phyloP scores from a whole-genome alignment of 2,113 vertebrate genomes.

The Philantomba maxwellii region DNA sequence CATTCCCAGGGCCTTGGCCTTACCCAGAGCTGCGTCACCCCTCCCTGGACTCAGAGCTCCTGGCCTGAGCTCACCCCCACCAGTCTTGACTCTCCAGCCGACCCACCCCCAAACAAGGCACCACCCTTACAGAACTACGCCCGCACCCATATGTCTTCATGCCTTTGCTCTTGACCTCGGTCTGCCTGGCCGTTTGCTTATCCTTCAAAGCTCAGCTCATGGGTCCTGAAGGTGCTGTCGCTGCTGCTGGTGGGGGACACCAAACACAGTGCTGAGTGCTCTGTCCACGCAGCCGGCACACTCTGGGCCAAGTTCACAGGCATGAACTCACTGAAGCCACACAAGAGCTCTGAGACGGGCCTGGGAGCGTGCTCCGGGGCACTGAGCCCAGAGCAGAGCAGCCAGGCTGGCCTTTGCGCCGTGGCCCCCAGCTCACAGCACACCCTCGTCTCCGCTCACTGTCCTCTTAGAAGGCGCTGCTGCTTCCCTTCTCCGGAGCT shows the following conservation, averaged over 20 bases:
- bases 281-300: rapidly evolving
- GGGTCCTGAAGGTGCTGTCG: neutral
- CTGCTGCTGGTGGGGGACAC: neutral
- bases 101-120: neutral
- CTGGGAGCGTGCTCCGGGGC: rapidly evolving
- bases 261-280: neutral
- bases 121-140: rapidly evolving
- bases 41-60: neutral
- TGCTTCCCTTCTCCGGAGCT: neutral
- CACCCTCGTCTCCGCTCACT: too few relatives aligned
- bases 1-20: neutral
- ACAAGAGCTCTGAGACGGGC: rapidly evolving
- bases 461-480: neutral
- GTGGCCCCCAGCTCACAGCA: rapidly evolving
- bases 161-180: neutral
- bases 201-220: neutral
- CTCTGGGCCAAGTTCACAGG: neutral
- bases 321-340: neutral
- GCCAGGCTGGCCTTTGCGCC: rapidly evolving
- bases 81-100: neutral
- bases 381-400: rapidly evolving
- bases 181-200: neutral
- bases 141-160: rapidly evolving
- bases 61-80: neutral
- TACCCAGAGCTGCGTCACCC: neutral